Evolutionary conservation across 2,888 invertebrate species (phyloP), one percentile per base, ranked within the genome.

Genomic region (Phasia obesa): DNA sequence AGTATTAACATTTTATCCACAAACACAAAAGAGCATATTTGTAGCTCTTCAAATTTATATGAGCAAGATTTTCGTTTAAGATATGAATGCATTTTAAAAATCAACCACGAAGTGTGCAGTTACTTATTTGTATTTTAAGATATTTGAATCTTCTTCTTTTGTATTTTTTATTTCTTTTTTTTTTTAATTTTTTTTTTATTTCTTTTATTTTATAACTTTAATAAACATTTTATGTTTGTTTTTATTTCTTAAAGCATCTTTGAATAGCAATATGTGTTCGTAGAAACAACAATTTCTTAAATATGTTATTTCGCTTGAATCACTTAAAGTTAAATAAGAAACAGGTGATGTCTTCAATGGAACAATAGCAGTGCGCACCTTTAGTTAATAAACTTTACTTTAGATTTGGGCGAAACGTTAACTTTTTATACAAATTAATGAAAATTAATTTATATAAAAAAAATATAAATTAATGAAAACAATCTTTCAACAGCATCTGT

Each of bases 51-150:
- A 76, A 76, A 69, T 69, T 60, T 69, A 60, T 76, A 69, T 69
- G 60, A 35, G 51, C 53, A 65, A 81, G 81, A 81, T 76, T 81
- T 60, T 53, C 73, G 60, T 76, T 71, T 51, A 15, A 67, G 76
- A 76, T 76, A 70, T 49, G 51, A 76, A 76, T 71, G 75, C 42
- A 71, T 76, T 76, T 70, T 11, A 60, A 60, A 44, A 81, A 21
- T 62, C 65, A 60, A 67, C 76, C 65, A 59, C 76, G 35, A 70
- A 76, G 35, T 70, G 71, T 65, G 70, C 53, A 70, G 76, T 75
- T 53, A 53, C 23, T 21, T 79, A 9, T 69, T 67, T 65, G 17
- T 55, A 23, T 80, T 51, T 69, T 47, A 53, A 23, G 35, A 64
- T 70, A 55, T 75, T 69, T 23, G 15, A 47, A 64, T 25, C 57